Base-by-base conservation (phyloP, 2,113 vertebrate genomes). In the Neolamprologus sp. region DNA sequence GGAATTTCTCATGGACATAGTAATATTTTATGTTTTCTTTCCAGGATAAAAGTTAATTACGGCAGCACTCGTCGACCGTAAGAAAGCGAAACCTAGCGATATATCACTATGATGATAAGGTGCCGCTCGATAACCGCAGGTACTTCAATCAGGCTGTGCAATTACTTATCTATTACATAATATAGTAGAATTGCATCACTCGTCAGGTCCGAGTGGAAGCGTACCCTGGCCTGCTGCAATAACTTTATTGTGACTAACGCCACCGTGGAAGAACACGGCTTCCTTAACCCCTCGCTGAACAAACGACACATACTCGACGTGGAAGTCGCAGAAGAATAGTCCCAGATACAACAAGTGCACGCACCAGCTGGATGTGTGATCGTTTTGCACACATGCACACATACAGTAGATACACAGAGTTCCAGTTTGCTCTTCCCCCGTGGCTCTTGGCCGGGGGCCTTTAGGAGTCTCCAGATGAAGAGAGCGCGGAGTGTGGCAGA, bases 401-500 rank as follows among this genome's bases (percentile, higher is more conserved):
- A 82, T 87, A 91, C 91, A 92, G 86, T 88, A 90, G 78, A 85
- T 81, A 80, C 80, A 90, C 84, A 79, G 42, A 83, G 78, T 30
- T 81, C 37, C 30, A 79, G 53, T 87, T 88, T 83, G 51, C 8
- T 51, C 80, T 84, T 40, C 84, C 89, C 82, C 65, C 53, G 60
- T 88, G 85, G 86, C 83, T 92, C 84, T 93, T 85, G 87, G 88
- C 89, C 45, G 71, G 73, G 71, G 81, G 84, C 84, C 79, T 84
- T 91, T 75, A 51, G 91, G 81, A 84, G 87, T 51, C 57, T 92
- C 85, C 87, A 92, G 88, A 95, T 93, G 93, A 95, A 92, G 88
- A 94, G 92, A 94, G 91, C 68, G 17, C 54, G 82, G 91, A 94
- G 93, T 90, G 93, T 93, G 90, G 93, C 93, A 92, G 90, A 92